Evolutionary conservation across 2,113 vertebrate species (phyloP).

Genomic region (Pitta sordida): DNA sequence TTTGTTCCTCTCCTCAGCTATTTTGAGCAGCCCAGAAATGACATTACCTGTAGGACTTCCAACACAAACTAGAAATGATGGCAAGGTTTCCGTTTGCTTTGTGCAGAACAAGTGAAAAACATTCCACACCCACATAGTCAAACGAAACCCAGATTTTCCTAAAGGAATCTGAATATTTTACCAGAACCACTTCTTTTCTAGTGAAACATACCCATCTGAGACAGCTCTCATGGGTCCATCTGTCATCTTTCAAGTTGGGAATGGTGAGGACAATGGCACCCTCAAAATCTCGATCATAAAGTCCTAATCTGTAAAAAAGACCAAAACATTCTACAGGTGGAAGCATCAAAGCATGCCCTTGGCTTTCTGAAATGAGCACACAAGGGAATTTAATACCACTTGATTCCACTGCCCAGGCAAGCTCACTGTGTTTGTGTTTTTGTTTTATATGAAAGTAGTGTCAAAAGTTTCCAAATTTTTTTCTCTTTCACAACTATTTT

Average conservation of each 20-base stretch:
- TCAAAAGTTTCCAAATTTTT: neutral
- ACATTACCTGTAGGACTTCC: conserved; percentile 6
- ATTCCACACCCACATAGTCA: neutral
- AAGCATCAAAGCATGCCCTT: neutral
- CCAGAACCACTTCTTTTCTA: neutral
- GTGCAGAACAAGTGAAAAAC: neutral
- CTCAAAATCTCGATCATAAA: neutral
- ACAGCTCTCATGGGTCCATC: neutral
- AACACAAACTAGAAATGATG: conserved; percentile 1
- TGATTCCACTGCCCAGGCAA: neutral
- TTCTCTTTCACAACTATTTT: neutral
- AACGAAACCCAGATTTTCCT: neutral
- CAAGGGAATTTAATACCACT: neutral
- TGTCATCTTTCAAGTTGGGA: neutral
- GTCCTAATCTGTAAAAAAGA: neutral
- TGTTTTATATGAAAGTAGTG: neutral
- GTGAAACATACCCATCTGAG: neutral
- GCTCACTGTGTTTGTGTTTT: neutral
- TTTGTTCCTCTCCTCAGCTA: neutral
- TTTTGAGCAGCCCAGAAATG: neutral
- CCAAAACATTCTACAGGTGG: neutral
- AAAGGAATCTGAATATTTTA: neutral
- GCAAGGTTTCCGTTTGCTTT: conserved; percentile 6
- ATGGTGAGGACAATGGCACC: neutral
- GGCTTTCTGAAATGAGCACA: neutral